Evolutionary conservation across 2,797 vertebrate species (phyloP), one percentile per base, ranked within the genome.

Genomic region (Brachyalestes nurse): DNA sequence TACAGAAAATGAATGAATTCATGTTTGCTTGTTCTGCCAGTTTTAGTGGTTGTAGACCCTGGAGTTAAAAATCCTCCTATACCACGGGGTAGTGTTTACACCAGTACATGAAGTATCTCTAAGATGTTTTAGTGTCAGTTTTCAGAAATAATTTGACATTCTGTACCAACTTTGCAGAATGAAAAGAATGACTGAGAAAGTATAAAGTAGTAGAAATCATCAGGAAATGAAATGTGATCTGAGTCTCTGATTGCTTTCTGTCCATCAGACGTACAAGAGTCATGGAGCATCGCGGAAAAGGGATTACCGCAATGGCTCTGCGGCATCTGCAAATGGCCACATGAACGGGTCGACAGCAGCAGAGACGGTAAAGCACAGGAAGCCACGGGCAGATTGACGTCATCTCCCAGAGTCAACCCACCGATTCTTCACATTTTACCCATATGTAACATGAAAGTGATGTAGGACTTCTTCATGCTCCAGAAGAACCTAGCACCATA

Each of bases 231-330:
- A 10, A 8, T 6, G 34, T 45, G 57, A 17, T 69, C 21, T 79
- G 9, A 72, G 1, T 25, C 13, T 2, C 16, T 81, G 82, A 25
- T 81, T 28, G 10, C 58, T 84, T 28, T 85, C 34, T 84, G 8
- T 83, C 75, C 82, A 90, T 82, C 87, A 99, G 98, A 97, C 97
- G 19, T 99, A 99, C 91, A 97, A 96, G 88, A 97, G 95, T 92
- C 93, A 93, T 70, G 91, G 90, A 0, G 84, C 86, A 49, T 95
- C 94, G 23, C 89, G 85, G 83, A 95, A 94, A 91, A 97, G 95
- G 92, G 96, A 95, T 73, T 93, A 94, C 80, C 93, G 95, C 88
- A 97, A 97, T 0, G 96, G 96, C 61, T 95, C 93, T 0, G 49
- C 81, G 10, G 78, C 88, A 49, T 87, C 95, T 0, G 90, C 87